These are phyloP conservation scores for Oryzias woworae DNA, from an alignment of 2,113 vertebrate species.

Conservation along the genomic window DNA sequence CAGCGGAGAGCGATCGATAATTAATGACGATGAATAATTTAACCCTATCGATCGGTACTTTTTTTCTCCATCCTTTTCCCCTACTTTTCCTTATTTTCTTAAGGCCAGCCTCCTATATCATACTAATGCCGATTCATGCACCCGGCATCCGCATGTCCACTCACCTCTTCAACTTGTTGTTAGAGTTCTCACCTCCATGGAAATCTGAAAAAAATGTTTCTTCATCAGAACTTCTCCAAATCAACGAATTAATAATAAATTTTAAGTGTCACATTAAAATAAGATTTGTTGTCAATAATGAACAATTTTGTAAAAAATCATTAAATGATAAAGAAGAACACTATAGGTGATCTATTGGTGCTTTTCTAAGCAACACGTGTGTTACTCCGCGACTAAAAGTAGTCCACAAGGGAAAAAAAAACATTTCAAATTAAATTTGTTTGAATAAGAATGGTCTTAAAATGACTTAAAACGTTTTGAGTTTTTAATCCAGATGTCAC, in stretches of 20 bases:
- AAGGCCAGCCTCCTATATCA: slow-evolving; percentile 71
- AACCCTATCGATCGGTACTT: slow-evolving; percentile 87
- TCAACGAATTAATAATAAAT: too few relatives aligned
- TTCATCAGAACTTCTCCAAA: slow-evolving; percentile 42
- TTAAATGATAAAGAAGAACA: too few relatives aligned
- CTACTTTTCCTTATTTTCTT: slow-evolving; percentile 80
- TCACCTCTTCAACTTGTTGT: slow-evolving; percentile 62
- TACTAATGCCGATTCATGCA: slow-evolving; percentile 49
- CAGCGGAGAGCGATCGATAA: slow-evolving; percentile 86
- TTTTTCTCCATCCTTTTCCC: slow-evolving; percentile 72
- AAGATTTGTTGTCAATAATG: too few relatives aligned
- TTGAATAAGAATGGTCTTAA: not conserved
- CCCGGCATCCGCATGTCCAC: slow-evolving; percentile 52
- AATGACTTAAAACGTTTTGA: not conserved
- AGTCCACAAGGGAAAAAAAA: not conserved
- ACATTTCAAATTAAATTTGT: not conserved
- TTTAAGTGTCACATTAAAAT: too few relatives aligned
- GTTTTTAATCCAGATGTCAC: not conserved
- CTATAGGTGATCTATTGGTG: not conserved
- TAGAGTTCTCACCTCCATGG: slow-evolving; percentile 46
- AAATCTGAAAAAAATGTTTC: slow-evolving; percentile 36
- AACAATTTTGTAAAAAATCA: too few relatives aligned
- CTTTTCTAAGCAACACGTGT: not conserved
- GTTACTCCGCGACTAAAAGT: slow-evolving; percentile 2
- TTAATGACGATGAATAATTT: slow-evolving; percentile 90